A percentile compares a stretch with the other conserved stretches of the same genome.
Evolutionary conservation across 2,113 vertebrate genomes (phyloP).

Genomic region (Motacilla tschutschensis): DNA sequence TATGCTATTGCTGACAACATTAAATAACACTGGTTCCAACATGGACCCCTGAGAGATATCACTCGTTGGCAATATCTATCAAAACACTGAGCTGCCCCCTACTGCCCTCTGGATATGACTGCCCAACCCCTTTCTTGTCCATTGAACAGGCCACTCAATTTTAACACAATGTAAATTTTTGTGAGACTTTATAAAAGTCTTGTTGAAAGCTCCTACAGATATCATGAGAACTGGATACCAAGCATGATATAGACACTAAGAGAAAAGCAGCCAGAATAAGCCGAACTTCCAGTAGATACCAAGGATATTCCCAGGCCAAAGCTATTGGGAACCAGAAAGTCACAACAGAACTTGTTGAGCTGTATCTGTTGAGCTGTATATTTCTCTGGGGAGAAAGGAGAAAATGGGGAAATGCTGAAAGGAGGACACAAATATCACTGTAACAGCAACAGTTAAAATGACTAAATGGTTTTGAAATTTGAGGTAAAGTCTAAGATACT

Average conservation of each 20-base stretch:
- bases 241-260: not conserved
- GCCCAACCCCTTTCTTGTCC: not conserved
- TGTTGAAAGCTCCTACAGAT: not conserved
- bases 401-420: not conserved
- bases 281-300: not conserved
- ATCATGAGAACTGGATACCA: not conserved
- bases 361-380: not conserved
- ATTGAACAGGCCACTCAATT: not conserved
- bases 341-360: not conserved
- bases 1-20: too few species aligned
- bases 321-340: not conserved
- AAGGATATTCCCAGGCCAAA: not conserved
- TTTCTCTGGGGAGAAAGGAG: not conserved
- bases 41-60: too few species aligned
- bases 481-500: not conserved
- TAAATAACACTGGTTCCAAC: too few species aligned
- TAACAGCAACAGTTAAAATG: not conserved
- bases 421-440: not conserved
- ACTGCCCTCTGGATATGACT: not conserved
- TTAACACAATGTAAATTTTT: not conserved
- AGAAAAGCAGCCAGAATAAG: not conserved
- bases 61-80: rapidly evolving
- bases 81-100: not conserved
- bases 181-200: not conserved
- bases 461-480: not conserved